A percentile compares a stretch with the other conserved stretches of the same genome.
Evolutionary conservation across 2,797 vertebrate species (phyloP).

Genomic region (Epinephelus malabaricus): DNA sequence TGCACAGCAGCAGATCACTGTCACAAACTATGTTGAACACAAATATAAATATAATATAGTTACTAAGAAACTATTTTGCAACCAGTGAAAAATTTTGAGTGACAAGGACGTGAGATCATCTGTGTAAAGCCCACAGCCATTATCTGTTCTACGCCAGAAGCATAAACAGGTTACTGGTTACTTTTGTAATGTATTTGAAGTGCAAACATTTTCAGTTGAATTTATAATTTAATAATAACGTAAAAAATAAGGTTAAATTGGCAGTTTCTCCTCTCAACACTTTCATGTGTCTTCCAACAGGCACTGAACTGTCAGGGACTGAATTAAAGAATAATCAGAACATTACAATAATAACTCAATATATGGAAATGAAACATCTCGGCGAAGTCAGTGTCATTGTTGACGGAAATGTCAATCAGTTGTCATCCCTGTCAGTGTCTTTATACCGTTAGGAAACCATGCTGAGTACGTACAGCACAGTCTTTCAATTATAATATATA

Average conservation of each 20-base stretch:
- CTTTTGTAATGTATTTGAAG: not conserved
- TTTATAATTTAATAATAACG: not conserved
- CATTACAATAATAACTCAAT: not conserved
- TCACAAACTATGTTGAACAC: not conserved
- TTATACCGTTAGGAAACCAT: too few species aligned
- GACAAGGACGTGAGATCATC: not conserved
- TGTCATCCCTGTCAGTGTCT: too few species aligned
- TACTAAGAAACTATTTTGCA: not conserved
- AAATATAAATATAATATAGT: not conserved
- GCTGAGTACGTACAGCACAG: too few species aligned
- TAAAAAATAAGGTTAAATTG: not conserved
- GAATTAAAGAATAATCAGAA: not conserved
- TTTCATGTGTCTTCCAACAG: too few species aligned
- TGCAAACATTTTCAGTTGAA: not conserved
- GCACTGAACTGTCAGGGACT: not conserved
- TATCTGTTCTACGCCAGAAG: not conserved
- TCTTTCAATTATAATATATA: too few species aligned
- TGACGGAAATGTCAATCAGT: not conserved
- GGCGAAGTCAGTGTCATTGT: not conserved
- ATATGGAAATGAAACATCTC: too few species aligned
- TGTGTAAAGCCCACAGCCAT: not conserved
- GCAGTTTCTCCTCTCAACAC: not conserved
- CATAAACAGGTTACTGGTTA: not conserved
- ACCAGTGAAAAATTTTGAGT: not conserved
- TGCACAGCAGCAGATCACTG: constrained; percentile 1